Conservation (phyloP, 2,797 vertebrate genomes). For the Trachurus trachurus region DNA sequence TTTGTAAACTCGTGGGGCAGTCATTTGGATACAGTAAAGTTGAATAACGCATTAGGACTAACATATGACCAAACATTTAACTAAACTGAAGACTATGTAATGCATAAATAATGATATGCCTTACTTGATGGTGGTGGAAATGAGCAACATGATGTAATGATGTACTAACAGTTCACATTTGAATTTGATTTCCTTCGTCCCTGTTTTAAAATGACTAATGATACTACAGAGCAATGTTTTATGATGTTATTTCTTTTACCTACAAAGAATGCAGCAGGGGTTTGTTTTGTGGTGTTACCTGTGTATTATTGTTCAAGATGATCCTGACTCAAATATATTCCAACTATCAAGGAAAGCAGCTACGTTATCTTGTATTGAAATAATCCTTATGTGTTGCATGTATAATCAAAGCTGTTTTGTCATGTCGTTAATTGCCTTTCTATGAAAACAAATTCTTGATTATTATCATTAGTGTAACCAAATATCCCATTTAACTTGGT, state of each 20-base stretch:
- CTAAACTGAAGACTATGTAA: background rate
- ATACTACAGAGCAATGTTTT: slow-evolving; percentile 12
- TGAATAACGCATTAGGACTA: background rate
- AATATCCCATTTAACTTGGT: background rate
- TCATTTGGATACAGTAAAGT: slow-evolving; percentile 9
- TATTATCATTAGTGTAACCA: background rate
- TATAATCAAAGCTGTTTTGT: background rate
- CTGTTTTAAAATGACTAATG: slow-evolving; percentile 3
- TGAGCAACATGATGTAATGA: background rate
- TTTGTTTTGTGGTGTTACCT: slow-evolving; percentile 32
- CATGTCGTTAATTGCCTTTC: slow-evolving; percentile 24
- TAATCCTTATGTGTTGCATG: slow-evolving; percentile 27
- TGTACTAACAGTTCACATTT: background rate
- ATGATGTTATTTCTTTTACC: slow-evolving; percentile 12
- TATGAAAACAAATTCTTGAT: slow-evolving; percentile 18
- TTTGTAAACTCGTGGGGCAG: background rate
- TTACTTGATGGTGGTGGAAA: slow-evolving; percentile 13
- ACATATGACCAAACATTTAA: slow-evolving; percentile 15
- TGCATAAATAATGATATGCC: slow-evolving; percentile 14
- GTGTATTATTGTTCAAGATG: slow-evolving; percentile 20
- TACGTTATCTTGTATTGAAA: slow-evolving; percentile 27
- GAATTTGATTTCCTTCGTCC: background rate
- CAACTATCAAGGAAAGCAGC: background rate
- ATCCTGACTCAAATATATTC: slow-evolving; percentile 7
- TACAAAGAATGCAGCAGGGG: slow-evolving; percentile 26